A percentile compares a stretch with the other conserved stretches of the same genome.
Conservation (phyloP, 2,888 invertebrate genomes). For the Machimus atricapillus region DNA sequence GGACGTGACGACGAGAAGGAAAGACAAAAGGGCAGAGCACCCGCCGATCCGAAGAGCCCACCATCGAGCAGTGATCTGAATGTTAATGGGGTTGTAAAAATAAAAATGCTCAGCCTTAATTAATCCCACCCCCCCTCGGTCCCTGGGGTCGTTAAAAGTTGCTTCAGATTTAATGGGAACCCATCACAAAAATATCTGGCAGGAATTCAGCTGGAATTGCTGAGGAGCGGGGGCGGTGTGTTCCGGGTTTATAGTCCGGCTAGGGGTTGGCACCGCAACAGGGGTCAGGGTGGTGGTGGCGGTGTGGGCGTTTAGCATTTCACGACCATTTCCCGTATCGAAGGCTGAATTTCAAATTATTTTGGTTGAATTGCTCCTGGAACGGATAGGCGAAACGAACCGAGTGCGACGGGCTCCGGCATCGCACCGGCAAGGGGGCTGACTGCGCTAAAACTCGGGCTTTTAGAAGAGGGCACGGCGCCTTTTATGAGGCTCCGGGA, state of each 20-base stretch:
- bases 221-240: background rate
- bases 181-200: conserved; percentile 19
- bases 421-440: background rate
- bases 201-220: background rate
- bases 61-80: background rate
- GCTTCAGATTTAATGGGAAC: conserved; percentile 17
- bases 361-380: background rate
- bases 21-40: background rate
- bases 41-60: background rate
- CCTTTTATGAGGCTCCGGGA: background rate
- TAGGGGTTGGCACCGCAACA: background rate
- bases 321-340: background rate
- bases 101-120: conserved; percentile 14
- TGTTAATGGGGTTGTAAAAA: conserved; percentile 23
- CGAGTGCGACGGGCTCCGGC: background rate
- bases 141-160: conserved; percentile 28
- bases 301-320: background rate
- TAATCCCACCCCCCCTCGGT: conserved; percentile 9
- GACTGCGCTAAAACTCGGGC: background rate
- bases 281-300: background rate
- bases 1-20: background rate
- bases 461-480: background rate
- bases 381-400: background rate
- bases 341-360: background rate
- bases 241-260: background rate